These are phyloP conservation scores for Argyresthia goedartella DNA, from an alignment of 2,888 invertebrate species.

Conservation along the genomic window DNA sequence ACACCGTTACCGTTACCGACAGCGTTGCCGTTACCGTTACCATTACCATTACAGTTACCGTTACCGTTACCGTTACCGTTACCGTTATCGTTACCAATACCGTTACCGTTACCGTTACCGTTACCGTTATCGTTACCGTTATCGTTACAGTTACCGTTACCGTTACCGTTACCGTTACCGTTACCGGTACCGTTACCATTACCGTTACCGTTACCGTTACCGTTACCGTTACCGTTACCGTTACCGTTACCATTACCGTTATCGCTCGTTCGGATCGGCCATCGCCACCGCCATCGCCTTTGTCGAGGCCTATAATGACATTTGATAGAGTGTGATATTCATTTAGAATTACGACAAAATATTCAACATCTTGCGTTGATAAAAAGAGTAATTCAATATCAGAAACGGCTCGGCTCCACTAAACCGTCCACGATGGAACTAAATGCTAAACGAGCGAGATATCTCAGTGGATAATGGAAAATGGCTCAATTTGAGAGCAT, in stretches of 20 bases:
- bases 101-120: neutral
- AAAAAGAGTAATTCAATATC: too few relatives aligned
- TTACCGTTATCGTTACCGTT: neutral
- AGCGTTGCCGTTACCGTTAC: neutral
- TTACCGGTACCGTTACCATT: neutral
- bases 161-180: neutral
- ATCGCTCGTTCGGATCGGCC: too few relatives aligned
- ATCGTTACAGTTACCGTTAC: neutral
- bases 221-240: neutral
- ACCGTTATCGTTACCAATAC: neutral
- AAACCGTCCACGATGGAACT: too few relatives aligned
- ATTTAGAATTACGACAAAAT: too few relatives aligned
- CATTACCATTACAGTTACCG: neutral
- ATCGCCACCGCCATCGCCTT: too few relatives aligned
- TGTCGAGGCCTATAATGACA: too few relatives aligned
- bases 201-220: neutral
- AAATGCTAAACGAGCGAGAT: too few relatives aligned
- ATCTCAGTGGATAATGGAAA: too few relatives aligned
- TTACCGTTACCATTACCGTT: neutral
- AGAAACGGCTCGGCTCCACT: too few relatives aligned
- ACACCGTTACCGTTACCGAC: neutral
- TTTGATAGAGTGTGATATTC: too few relatives aligned
- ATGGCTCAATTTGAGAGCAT: too few relatives aligned
- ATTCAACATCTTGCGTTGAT: too few relatives aligned
- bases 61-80: neutral